These are phyloP conservation scores for Gryllus longicercus DNA, from an alignment of 2,888 invertebrate species.

Conservation along the genomic window DNA sequence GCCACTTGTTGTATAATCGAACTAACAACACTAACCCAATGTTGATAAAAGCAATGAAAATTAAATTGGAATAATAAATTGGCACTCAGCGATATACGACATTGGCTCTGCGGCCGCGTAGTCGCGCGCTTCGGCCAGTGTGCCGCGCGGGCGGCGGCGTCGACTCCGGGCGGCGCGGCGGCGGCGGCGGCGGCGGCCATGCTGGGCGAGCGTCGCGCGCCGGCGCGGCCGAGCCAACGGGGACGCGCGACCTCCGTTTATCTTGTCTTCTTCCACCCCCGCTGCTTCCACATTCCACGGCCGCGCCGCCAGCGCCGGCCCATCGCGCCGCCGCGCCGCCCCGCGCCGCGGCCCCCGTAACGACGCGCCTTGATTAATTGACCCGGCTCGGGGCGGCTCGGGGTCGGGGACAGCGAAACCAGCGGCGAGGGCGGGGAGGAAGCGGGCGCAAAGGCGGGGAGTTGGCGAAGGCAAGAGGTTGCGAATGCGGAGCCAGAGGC, in stretches of 20 bases:
- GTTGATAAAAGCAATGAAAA: too few species aligned
- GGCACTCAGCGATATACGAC: too few species aligned
- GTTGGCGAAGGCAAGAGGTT: background rate
- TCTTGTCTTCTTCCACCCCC: constrained; percentile 7
- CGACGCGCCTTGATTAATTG: constrained; percentile 17
- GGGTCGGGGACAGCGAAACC: background rate
- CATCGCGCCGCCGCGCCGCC: too few species aligned
- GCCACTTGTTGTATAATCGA: too few species aligned
- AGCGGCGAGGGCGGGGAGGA: background rate
- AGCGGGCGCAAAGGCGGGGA: background rate
- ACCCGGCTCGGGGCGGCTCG: background rate
- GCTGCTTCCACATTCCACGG: constrained; percentile 7
- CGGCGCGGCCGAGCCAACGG: background rate
- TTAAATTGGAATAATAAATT: too few species aligned
- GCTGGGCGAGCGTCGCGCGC: constrained; percentile 8
- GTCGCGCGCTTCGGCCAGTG: too few species aligned
- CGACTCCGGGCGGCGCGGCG: background rate
- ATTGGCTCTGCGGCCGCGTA: too few species aligned
- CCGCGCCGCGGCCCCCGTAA: background rate
- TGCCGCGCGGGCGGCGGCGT: too few species aligned
- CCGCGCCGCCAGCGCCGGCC: background rate
- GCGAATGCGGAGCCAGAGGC: background rate
- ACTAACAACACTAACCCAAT: too few species aligned
- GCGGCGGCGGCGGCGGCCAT: background rate
- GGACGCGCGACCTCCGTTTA: background rate